These are phyloP conservation scores for Clarias gariepinus DNA, from an alignment of 2,113 vertebrate species.

Conservation along the genomic window DNA sequence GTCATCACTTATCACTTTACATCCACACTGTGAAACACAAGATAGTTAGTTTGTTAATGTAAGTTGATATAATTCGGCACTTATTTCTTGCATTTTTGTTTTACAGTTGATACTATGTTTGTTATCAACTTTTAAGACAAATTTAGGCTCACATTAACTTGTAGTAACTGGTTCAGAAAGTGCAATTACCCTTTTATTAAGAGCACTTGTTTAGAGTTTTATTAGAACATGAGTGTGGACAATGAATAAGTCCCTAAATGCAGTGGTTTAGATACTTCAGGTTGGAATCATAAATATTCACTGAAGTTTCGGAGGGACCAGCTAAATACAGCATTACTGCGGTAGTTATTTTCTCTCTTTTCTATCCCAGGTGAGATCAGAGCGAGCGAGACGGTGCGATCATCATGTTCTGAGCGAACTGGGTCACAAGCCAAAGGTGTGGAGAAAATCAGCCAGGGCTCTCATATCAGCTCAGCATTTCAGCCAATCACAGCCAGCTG, in stretches of 20 bases:
- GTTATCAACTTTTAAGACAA: not conserved
- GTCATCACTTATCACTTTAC: not conserved
- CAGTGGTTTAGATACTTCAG: not conserved
- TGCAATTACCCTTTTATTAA: not conserved
- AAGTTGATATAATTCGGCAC: not conserved
- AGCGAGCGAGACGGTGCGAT: slow-evolving; percentile 73
- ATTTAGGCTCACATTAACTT: not conserved
- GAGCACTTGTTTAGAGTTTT: not conserved
- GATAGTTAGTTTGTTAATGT: not conserved
- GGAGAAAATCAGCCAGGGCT: slow-evolving; percentile 88
- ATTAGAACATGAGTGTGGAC: not conserved
- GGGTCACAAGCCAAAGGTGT: slow-evolving; percentile 81
- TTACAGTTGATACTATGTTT: not conserved
- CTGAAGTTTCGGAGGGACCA: not conserved
- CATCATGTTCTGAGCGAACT: slow-evolving; percentile 80
- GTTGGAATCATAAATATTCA: not conserved
- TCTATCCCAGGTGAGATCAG: slow-evolving; percentile 71
- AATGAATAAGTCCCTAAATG: not conserved
- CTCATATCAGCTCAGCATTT: slow-evolving; percentile 96
- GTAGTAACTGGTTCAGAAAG: not conserved
- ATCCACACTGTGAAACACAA: not conserved
- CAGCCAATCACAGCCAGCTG: slow-evolving; percentile 97
- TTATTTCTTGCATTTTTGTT: not conserved
- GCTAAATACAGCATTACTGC: not conserved
- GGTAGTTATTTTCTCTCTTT: not conserved